Base-by-base conservation (phyloP, 2,888 invertebrate genomes). In the Chloroclystis v-ata region DNA sequence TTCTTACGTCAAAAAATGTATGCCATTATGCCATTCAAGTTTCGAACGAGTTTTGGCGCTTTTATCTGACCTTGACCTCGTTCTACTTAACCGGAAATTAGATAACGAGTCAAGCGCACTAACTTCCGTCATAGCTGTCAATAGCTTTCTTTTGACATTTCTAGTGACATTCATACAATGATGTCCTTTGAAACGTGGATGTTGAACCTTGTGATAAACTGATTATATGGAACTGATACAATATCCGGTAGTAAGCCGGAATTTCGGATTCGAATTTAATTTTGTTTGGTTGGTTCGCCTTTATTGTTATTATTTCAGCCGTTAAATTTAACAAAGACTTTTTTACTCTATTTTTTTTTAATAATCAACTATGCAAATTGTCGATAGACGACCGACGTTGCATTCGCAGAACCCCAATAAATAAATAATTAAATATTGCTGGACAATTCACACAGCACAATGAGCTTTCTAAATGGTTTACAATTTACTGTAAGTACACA, bases 61-160 rank as follows among this genome's bases (percentile, higher is more conserved):
- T 8, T 38, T 14, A 40, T 2, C n/a, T 63, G 67, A 67, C 76
- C 78, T 72, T 75, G 72, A 80, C 80, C 78, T 73, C 69, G 51
- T 54, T 54, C 49, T 57, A 65, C 68, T 61, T 50, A 61, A 64
- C 74, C 73, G 79, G 75, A 77, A 72, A 60, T 65, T 50, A 62
- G 56, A 63, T 67, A 69, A 60, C 53, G 7, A 35, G 35, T 35
- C 35, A 35, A 35, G 20, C 60, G 45, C 61, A 80, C 84, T 77
- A n/a, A 62, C 69, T 77, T 82, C 82, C 82, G 73, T 67, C 65
- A 60, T 65, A 56, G 45, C 59, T 75, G 78, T 72, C 75, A 70
- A 69, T 73, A 62, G 61, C 78, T 82, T 81, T 84, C 82, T 81
- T 78, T 67, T 59, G 51, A n/a, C n/a, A n/a, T 63, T 59, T 63